phyloP scores from a whole-genome alignment of 2,797 vertebrate genomes.

The Lepilemur septentrionalis region DNA sequence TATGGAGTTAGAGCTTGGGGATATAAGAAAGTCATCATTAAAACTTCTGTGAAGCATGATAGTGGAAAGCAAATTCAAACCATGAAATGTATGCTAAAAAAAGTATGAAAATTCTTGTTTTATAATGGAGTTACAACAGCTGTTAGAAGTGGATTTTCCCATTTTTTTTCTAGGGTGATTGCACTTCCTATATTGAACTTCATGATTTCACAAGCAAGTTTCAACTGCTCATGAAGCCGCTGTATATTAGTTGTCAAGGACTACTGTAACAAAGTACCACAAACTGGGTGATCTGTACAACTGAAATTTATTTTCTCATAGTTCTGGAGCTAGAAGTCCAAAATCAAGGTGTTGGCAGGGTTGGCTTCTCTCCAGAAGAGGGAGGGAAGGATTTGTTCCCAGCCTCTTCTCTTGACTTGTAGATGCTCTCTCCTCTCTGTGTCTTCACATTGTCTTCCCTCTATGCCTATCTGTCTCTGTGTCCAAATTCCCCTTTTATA shows the following conservation, averaged over 20 bases:
- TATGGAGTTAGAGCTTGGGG: background rate
- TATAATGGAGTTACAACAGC: background rate
- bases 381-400: background rate
- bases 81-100: background rate
- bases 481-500: background rate
- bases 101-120: background rate
- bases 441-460: background rate
- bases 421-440: background rate
- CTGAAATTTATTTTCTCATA: background rate
- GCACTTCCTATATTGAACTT: background rate
- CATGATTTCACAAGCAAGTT: slow-evolving; percentile 39
- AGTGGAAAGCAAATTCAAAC: background rate
- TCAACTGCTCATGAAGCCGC: background rate
- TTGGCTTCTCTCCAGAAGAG: background rate
- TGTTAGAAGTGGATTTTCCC: background rate
- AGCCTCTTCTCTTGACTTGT: background rate
- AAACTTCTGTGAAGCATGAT: background rate
- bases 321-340: background rate
- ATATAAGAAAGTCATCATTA: background rate
- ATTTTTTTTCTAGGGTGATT: background rate
- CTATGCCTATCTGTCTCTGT: background rate
- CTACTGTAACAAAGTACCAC: background rate
- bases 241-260: background rate
- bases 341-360: background rate
- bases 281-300: background rate